These are phyloP conservation scores for Lepidurus couesii DNA, from an alignment of 1,140 invertebrate genomes.

Conservation along the genomic window DNA sequence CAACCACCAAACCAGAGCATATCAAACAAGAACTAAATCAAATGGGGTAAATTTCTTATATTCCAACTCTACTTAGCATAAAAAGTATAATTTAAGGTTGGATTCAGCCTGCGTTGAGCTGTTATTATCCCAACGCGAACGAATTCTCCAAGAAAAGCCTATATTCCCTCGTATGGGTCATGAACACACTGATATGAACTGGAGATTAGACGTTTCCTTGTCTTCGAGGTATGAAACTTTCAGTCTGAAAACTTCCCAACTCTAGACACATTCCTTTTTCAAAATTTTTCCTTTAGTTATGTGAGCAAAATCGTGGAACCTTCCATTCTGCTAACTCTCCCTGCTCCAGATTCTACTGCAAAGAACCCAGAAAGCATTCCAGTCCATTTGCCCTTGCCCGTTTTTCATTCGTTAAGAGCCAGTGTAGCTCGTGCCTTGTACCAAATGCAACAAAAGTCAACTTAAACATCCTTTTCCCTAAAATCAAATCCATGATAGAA, in stretches of 20 bases:
- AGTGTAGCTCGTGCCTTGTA: not conserved
- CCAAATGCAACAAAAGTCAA: not conserved
- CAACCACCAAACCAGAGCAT: not conserved
- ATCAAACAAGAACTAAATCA: not conserved
- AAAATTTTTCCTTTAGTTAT: not conserved
- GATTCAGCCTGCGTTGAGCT: not conserved
- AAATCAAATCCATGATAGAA: not conserved
- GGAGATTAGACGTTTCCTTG: not conserved
- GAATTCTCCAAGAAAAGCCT: not conserved
- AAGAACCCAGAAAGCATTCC: not conserved
- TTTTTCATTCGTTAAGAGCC: not conserved
- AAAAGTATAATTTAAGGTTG: not conserved
- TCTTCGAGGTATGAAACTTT: not conserved
- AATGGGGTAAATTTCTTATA: not conserved
- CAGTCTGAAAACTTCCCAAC: not conserved
- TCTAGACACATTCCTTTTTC: not conserved
- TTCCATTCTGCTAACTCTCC: not conserved
- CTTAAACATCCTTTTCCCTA: not conserved
- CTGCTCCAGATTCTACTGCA: not conserved
- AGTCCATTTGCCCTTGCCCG: not conserved
- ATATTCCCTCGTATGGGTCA: not conserved
- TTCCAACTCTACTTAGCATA: not conserved
- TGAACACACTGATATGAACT: not conserved
- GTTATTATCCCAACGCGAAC: not conserved
- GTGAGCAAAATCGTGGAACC: slow-evolving; percentile 9